A percentile compares a stretch with the other conserved stretches of the same genome.
Evolutionary conservation across 92 coral and sea anemone genomes (phyloP).

Genomic region (Umimayanthus kanabou): DNA sequence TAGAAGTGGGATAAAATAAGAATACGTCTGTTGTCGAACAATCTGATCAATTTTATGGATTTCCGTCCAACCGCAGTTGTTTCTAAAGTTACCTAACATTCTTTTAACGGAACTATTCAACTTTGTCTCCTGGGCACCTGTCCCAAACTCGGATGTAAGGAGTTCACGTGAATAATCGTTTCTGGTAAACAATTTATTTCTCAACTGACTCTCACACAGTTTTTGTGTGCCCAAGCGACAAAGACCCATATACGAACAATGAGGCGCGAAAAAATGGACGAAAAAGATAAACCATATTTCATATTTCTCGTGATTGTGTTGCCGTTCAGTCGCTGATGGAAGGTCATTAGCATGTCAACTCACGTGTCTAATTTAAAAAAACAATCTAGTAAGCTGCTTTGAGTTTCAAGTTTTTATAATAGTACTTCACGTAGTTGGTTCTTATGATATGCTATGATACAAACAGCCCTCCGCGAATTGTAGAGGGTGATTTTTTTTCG

Average conservation of each 20-base stretch:
- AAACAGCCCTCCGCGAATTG: constrained; percentile 21
- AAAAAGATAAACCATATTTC: constrained; percentile 5
- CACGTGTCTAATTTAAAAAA: constrained; percentile 43
- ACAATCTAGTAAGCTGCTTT: background rate
- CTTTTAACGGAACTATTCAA: background rate
- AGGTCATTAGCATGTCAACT: constrained; percentile 63
- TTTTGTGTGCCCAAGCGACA: constrained; percentile 7
- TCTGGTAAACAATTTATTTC: background rate
- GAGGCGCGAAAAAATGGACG: background rate
- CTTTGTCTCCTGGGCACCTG: background rate
- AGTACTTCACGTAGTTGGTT: background rate
- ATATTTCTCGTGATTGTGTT: constrained; percentile 32
- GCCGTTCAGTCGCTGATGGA: background rate
- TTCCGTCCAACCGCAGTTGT: background rate
- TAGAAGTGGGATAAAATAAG: too few relatives aligned
- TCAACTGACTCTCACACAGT: background rate
- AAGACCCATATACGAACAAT: background rate
- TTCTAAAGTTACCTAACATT: background rate
- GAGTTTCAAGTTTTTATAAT: background rate
- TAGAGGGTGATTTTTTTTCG: constrained; percentile 27
- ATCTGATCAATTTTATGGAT: background rate
- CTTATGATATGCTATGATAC: background rate
- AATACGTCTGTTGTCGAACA: background rate
- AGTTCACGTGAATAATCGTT: background rate
- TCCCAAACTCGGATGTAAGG: constrained; percentile 22